Evolutionary conservation across 2,113 vertebrate genomes (phyloP).

Genomic region (Rhynchopsitta pachyrhyncha): DNA sequence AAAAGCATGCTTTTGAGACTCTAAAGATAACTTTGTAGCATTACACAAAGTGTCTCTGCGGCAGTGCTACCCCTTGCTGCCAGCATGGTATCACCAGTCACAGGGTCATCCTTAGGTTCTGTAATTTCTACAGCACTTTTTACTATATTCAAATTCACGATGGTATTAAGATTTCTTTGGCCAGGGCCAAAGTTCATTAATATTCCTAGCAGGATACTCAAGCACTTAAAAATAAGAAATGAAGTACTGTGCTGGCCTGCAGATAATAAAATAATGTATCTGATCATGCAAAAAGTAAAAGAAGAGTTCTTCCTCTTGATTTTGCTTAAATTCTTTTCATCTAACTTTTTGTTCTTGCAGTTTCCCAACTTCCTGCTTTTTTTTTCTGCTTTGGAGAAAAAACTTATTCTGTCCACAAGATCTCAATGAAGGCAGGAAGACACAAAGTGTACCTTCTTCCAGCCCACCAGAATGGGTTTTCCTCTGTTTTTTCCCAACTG

Average conservation of each 20-base stretch:
- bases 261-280: background rate
- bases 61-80: background rate
- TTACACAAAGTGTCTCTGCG: accelerated
- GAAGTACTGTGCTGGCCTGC: background rate
- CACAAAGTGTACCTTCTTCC: background rate
- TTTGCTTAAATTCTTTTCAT: background rate
- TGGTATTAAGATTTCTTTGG: background rate
- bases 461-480: background rate
- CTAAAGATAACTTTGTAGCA: background rate
- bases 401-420: background rate
- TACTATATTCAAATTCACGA: background rate
- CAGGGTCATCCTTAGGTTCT: background rate
- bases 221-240: background rate
- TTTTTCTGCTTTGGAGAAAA: background rate
- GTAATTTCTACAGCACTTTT: background rate
- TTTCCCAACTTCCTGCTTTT: background rate
- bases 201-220: background rate
- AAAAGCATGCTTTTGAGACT: background rate
- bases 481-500: background rate
- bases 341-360: background rate
- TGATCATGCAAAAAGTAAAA: background rate
- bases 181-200: background rate
- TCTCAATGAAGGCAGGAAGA: background rate
- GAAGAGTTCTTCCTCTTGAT: background rate
- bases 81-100: background rate